phyloP scores from a whole-genome alignment of 1,140 invertebrate species.

The Drosophila bipectinata region DNA sequence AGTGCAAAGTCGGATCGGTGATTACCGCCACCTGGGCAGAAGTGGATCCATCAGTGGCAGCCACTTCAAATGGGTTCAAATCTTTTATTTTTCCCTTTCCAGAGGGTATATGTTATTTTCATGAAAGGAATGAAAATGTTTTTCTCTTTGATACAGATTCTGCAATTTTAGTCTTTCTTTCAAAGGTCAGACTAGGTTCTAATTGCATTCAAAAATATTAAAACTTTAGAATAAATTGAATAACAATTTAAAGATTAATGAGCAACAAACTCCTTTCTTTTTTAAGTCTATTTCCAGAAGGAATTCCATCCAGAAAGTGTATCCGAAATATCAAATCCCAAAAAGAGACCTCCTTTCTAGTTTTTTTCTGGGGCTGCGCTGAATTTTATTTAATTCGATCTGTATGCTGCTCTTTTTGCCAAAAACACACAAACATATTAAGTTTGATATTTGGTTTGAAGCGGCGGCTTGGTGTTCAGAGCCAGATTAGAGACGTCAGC shows the following conservation, averaged over 20 bases:
- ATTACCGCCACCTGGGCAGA: constrained; percentile 25
- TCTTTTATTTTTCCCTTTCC: constrained; percentile 34
- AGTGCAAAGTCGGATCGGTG: constrained; percentile 26
- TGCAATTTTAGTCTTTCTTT: too few species aligned
- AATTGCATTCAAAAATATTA: too few species aligned
- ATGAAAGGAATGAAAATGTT: not conserved
- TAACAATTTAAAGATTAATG: not conserved
- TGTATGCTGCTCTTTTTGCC: constrained; percentile 44
- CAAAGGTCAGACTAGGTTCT: too few species aligned
- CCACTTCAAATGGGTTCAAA: constrained; percentile 50
- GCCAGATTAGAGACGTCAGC: constrained; percentile 67
- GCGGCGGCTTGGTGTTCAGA: constrained; percentile 42
- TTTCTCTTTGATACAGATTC: too few species aligned
- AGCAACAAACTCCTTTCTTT: not conserved
- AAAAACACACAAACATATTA: constrained; percentile 55
- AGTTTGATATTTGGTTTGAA: constrained; percentile 71
- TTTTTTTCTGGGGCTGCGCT: constrained; percentile 34
- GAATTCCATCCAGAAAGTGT: constrained; percentile 3
- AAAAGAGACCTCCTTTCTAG: constrained; percentile 24
- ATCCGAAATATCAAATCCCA: constrained; percentile 6
- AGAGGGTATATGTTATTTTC: not conserved
- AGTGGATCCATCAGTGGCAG: constrained; percentile 37
- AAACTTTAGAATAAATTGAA: too few species aligned
- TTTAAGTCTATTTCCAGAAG: not conserved
- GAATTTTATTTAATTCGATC: constrained; percentile 59